Conservation (phyloP, 2,888 invertebrate genomes). For the Ephialtes manifestator region DNA sequence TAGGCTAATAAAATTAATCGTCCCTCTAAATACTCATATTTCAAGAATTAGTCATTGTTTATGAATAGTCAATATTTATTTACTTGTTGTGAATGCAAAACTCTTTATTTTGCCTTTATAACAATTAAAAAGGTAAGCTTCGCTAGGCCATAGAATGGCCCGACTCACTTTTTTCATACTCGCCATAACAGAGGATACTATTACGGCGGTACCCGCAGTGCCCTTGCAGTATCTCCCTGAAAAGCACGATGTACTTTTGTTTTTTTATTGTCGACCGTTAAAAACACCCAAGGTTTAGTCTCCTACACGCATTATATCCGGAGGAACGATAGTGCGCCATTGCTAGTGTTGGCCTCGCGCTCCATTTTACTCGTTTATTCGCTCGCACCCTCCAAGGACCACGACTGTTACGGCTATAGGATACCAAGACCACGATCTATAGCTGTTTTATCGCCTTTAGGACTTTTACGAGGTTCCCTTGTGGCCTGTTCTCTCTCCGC, state of each 20-base stretch:
- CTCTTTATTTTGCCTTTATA: not conserved
- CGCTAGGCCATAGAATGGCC: not conserved
- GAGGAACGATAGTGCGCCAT: constrained; percentile 21
- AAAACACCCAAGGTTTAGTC: constrained; percentile 58
- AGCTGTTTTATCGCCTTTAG: constrained; percentile 81
- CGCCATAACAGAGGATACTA: constrained; percentile 9
- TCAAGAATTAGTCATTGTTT: no score
- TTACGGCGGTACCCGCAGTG: not conserved
- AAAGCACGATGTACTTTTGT: constrained; percentile 29
- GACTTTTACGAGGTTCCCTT: constrained; percentile 79
- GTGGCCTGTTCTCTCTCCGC: constrained; percentile 62
- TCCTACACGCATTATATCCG: constrained; percentile 27
- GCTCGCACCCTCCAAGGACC: constrained; percentile 54
- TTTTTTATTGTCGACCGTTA: constrained; percentile 68
- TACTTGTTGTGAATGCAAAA: not conserved
- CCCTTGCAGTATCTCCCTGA: constrained; percentile 11
- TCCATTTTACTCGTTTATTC: constrained; percentile 50
- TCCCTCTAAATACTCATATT: no score
- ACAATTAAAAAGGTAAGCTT: constrained; percentile 1
- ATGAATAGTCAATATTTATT: not conserved
- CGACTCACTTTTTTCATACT: constrained; percentile 6
- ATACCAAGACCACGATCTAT: constrained; percentile 55
- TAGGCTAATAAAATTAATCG: no score
- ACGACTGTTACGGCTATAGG: constrained; percentile 46
- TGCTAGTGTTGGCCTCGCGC: constrained; percentile 31